Evolutionary conservation across 2,113 vertebrate genomes (phyloP).

Genomic region (pig (Sus scrofa)): T2T-Sscrofa CM000812.6:282050001-282050500

Average conservation of each 20-base stretch:
- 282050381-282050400: background rate
- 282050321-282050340: background rate
- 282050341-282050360: background rate
- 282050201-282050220: background rate
- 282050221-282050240: background rate
- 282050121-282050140: too few relatives aligned
- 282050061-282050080: too few relatives aligned
- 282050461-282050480: background rate
- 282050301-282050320: background rate
- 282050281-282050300: background rate
- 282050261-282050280: background rate
- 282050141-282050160: too few relatives aligned
- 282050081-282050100: too few relatives aligned
- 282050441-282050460: background rate
- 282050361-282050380: background rate
- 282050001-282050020: too few relatives aligned
- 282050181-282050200: too few relatives aligned
- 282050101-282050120: too few relatives aligned
- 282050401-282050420: background rate
- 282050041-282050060: too few relatives aligned
- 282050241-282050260: background rate
- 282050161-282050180: too few relatives aligned
- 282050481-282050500: background rate
- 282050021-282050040: too few relatives aligned
- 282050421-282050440: accelerated